A percentile compares a stretch with the other conserved stretches of the same genome.
Conservation (phyloP, 2,888 invertebrate genomes). For the Macrosiphum euphorbiae region DNA sequence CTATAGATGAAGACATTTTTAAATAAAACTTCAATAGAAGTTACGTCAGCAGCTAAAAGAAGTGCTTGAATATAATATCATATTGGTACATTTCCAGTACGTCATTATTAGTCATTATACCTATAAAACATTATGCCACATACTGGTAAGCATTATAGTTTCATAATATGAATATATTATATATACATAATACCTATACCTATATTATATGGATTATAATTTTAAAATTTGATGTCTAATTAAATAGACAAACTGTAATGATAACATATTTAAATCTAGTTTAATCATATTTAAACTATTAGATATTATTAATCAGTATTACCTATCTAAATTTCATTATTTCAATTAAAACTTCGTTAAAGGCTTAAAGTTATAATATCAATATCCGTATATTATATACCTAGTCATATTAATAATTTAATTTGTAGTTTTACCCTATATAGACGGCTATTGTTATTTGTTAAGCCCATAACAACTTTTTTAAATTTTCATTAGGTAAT, state of each 20-base stretch:
- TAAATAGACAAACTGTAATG: neutral
- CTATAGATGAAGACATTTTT: neutral
- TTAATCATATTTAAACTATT: neutral
- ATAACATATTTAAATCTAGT: neutral
- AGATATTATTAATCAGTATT: no score
- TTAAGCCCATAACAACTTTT: neutral
- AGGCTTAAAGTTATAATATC: neutral
- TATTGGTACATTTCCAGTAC: neutral
- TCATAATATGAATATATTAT: neutral
- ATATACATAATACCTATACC: no score
- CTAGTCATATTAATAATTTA: neutral
- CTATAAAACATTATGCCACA: constrained; percentile 44
- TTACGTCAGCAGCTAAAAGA: neutral
- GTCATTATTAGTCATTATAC: no score
- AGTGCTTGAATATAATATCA: neutral
- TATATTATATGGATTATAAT: no score
- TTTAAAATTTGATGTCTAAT: neutral
- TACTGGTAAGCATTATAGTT: constrained; percentile 49
- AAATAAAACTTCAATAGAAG: neutral
- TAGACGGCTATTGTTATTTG: no score
- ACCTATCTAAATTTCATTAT: neutral
- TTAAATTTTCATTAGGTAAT: neutral
- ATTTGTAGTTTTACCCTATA: neutral
- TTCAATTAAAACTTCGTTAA: neutral
- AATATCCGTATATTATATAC: neutral